phyloP scores from a whole-genome alignment of 1,140 invertebrate species.

The Camponotus pennsylvanicus region DNA sequence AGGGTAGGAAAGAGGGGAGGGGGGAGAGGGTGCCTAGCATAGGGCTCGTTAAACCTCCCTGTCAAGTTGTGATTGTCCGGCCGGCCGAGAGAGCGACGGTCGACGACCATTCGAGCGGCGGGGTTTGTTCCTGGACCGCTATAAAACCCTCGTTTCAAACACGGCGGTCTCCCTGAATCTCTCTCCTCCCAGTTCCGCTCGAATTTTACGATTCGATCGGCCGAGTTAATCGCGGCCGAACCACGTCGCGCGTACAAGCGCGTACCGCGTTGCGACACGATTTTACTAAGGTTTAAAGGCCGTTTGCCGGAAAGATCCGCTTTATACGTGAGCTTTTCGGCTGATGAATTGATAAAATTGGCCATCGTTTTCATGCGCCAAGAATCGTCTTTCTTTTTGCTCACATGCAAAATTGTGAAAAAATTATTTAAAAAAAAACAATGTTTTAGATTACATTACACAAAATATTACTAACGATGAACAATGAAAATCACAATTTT shows the following conservation, averaged over 20 bases:
- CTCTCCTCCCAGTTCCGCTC: conserved; percentile 61
- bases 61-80: conserved; percentile 86
- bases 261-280: conserved; percentile 51
- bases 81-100: conserved; percentile 74
- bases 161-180: conserved; percentile 14
- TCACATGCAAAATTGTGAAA: not conserved
- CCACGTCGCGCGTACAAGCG: conserved; percentile 15
- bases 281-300: conserved; percentile 66
- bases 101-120: conserved; percentile 77
- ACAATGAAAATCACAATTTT: not conserved
- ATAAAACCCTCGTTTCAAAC: conserved; percentile 82
- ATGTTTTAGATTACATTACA: not conserved
- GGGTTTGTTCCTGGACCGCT: conserved; percentile 81
- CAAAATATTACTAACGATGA: not conserved
- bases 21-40: conserved; percentile 75
- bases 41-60: conserved; percentile 86
- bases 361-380: not conserved
- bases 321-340: conserved; percentile 26
- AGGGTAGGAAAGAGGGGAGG: conserved; percentile 69
- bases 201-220: conserved; percentile 84
- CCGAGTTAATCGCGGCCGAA: conserved; percentile 75
- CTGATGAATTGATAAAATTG: conserved; percentile 28
- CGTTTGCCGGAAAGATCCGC: conserved; percentile 17
- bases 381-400: not conserved
- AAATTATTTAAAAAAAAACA: not conserved